Conservation (phyloP, 2,888 invertebrate genomes). For the Phyllotreta cruciferae region DNA sequence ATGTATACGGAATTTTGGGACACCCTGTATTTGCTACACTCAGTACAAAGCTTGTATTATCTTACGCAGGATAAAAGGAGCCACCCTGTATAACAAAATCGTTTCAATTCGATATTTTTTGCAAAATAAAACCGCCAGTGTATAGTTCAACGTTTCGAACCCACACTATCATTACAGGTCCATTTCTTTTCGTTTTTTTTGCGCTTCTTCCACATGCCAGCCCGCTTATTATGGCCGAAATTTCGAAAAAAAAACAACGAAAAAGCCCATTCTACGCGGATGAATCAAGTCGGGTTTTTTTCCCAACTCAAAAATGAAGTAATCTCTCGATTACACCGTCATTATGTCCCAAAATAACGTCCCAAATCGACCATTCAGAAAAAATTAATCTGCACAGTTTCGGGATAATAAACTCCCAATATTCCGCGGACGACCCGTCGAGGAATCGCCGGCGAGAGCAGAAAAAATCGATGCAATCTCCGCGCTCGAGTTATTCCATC, state of each 20-base stretch:
- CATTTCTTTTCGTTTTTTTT: conserved; percentile 10
- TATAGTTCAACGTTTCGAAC: conserved; percentile 21
- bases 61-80: too few species aligned
- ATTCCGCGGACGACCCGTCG: too few species aligned
- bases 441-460: too few species aligned
- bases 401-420: not conserved
- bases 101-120: too few species aligned
- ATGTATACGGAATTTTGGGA: too few species aligned
- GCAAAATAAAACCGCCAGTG: not conserved
- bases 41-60: too few species aligned
- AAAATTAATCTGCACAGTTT: not conserved
- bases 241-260: conserved; percentile 35
- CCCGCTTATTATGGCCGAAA: conserved; percentile 33
- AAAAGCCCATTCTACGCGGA: conserved; percentile 16
- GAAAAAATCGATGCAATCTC: conserved; percentile 1
- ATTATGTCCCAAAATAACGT: not conserved
- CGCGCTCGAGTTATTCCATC: conserved; percentile 23
- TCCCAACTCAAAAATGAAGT: conserved; percentile 15
- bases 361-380: too few species aligned
- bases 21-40: too few species aligned
- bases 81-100: too few species aligned
- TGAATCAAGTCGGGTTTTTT: conserved; percentile 23
- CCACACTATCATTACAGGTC: conserved; percentile 25
- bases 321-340: conserved; percentile 27
- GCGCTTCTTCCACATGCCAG: conserved; percentile 28